Base-by-base conservation (phyloP, 37 sponge, comb jelly and placozoan species). In the Cliona cf. orientalis region DNA sequence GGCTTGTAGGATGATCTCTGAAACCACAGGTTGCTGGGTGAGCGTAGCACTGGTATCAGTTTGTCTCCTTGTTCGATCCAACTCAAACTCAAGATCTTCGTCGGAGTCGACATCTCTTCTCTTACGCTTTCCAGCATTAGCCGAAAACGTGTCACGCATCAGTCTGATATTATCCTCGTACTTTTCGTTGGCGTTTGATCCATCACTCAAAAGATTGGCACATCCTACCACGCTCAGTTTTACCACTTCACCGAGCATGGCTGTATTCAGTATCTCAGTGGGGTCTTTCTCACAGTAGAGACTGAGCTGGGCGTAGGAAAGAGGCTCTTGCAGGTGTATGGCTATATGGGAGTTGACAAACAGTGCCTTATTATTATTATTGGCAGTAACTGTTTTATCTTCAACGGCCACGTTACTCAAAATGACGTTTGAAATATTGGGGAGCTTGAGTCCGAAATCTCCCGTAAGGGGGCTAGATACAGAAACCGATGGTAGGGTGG, bases 361-460 rank as follows among this genome's bases (percentile, higher is more conserved):
- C 5, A 93, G 56, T 22, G 56, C 34, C 23, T 83, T 34, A 7
- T 42, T 46, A 41, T 19, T 55, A 1, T 34, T 12, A 31, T 40
- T 41, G 12, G 28, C 42, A 6, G 73, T 56, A 26, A 76, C 43
- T 6, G 38, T 55, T 0, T 29, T 42, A 28, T 63, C 72, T 22
- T 80, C 87, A 34, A 82, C 74, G 19, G 53, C 74, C n/a, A 67
- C 45, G 42, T 90, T 90, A 26, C 85, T 58, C 28, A 96, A 28
- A 6, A 89, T 39, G 2, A 92, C 78, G 17, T 49, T 63, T 3
- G 66, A 21, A 12, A 95, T 43, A 14, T 67, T 58, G 1, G 97
- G 97, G 36, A 90, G 53, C n/a, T 67, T 85, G 14, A 66, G 60
- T 29, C 97, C 97, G 72, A 81, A 96, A 65, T 89, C 46, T 0